Evolutionary conservation across 2,113 vertebrate genomes (phyloP), one percentile per base, ranked within the genome.

Genomic region (Micronycteris hirsuta): DNA sequence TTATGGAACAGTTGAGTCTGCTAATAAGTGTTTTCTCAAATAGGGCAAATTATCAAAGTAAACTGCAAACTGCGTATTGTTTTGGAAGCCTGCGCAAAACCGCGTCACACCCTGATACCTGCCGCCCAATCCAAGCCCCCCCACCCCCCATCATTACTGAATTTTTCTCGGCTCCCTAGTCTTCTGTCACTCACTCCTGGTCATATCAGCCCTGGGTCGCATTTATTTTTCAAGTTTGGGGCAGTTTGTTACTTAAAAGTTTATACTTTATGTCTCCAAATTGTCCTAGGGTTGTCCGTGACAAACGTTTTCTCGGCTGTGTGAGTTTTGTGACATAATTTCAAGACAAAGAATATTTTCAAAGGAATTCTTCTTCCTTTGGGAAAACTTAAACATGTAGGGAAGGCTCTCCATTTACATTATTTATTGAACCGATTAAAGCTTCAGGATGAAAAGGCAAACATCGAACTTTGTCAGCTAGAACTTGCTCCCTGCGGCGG

Each of bases 101-200:
- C 36, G 5, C 0, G 9, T 20, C 16, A 12, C 14, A 45, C 5
- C 4, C 0, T 5, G 22, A 58, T 1, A 7, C 9, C 7, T 43
- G 11, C 8, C 15, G 15, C 9, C 43, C 43, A 4, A 43, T 4
- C 22, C 24, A 10, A 36, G 5, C 36, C 33, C 14, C 22, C 12
- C 1, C 12, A 2, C 47, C 5, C 13, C 1, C 43, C 43, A 7
- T 20, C n/a, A 68, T 9, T 17, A 20, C 19, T 63, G 38, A 16
- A 31, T 2, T 45, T 65, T 36, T 1, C 56, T 28, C 24, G 16
- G 11, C 6, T 7, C 5, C 41, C 73, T 58, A 13, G 14, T 12
- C 65, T 22, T 20, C 24, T 41, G 38, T 12, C 12, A 15, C n/a
- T 68, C 73, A 63, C 15, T n/a, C 38, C 7, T 17, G 15, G 45